phyloP scores from a whole-genome alignment of 2,113 vertebrate species.

The Sminthopsis crassicaudata region DNA sequence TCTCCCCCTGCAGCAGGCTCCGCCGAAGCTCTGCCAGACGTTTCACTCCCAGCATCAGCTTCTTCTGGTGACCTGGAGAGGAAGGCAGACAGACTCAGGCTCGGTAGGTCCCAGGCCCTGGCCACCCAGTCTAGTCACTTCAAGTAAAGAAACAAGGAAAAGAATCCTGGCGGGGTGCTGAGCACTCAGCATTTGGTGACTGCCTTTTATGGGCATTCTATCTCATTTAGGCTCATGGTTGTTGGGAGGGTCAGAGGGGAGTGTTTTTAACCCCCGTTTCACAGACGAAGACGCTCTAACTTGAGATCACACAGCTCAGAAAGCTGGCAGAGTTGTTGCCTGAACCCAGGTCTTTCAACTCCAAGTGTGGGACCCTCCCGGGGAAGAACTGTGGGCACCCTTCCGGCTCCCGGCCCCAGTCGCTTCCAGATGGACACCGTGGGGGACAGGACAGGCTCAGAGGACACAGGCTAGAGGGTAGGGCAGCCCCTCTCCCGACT shows the following conservation, averaged over 20 bases:
- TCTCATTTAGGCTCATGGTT: not conserved
- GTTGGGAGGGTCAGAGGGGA: not conserved
- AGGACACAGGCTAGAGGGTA: too few relatives aligned
- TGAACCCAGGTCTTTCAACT: not conserved
- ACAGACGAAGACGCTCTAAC: not conserved
- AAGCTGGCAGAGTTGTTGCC: not conserved
- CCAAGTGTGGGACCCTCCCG: not conserved
- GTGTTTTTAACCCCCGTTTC: not conserved
- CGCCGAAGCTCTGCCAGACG: conserved; percentile 93
- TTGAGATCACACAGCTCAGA: not conserved
- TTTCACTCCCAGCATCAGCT: conserved; percentile 96
- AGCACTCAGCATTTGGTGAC: too few relatives aligned
- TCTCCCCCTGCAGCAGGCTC: conserved; percentile 87
- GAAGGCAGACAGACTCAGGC: conserved; percentile 26
- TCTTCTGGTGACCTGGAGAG: conserved; percentile 96
- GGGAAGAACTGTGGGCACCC: not conserved
- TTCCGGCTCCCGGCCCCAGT: not conserved
- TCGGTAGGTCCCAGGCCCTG: not conserved
- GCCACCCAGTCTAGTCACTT: not conserved
- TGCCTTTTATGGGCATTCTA: too few relatives aligned
- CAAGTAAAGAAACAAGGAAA: not conserved
- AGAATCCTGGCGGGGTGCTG: not conserved
- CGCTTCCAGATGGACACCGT: not conserved
- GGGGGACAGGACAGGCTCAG: too few relatives aligned
- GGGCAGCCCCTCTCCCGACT: conserved; percentile 71